Base-by-base conservation (phyloP, 1,140 invertebrate species). In the Parasteatoda tepidariorum region DNA sequence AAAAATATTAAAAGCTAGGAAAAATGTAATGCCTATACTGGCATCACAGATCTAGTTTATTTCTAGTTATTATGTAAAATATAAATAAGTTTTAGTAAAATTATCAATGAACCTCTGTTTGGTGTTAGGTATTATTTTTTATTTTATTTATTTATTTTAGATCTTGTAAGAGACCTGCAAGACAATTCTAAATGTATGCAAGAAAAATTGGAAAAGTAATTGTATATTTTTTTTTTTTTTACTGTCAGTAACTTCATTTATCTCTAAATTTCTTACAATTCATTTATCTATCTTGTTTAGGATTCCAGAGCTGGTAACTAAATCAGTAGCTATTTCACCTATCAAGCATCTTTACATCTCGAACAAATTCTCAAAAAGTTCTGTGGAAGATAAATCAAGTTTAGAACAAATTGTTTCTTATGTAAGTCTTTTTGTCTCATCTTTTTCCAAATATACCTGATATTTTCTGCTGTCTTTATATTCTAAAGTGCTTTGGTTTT, bases 301-400 rank as follows among this genome's bases (percentile, higher is more conserved):
- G 34, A 86, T 92, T 62, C 87, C 91, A 85, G 88, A 92, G 85
- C 88, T 91, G 85, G 86, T 88, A 85, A 89, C 95, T 84, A 73
- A 89, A 7, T 93, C 93, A 0, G 89, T 92, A 85, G 88, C 89
- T 7, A 71, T 93, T 2, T 94, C 94, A 1, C 95, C 96, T 0
- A 89, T 97, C 0, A 95, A 97, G 86, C 95, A 96, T 89, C 87
- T 97, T 5, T 92, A 92, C 85, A 88, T 96, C 1, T 48, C 38
- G 0, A 13, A 9, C 1, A 48, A 13, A 0, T 48, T 13, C 4
- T 48, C 38, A 13, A 9, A 48, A 48, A 48, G 18, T 18, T 13
- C 38, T 13, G 18, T 18, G 18, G 38, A 48, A 48, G 18, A 48
- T 2, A 48, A 2, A 48, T 48, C 38, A 1, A 48, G 38, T 71